A percentile compares a stretch with the other conserved stretches of the same genome.
phyloP scores from a whole-genome alignment of 2,888 invertebrate genomes.

The Polietes domitor region DNA sequence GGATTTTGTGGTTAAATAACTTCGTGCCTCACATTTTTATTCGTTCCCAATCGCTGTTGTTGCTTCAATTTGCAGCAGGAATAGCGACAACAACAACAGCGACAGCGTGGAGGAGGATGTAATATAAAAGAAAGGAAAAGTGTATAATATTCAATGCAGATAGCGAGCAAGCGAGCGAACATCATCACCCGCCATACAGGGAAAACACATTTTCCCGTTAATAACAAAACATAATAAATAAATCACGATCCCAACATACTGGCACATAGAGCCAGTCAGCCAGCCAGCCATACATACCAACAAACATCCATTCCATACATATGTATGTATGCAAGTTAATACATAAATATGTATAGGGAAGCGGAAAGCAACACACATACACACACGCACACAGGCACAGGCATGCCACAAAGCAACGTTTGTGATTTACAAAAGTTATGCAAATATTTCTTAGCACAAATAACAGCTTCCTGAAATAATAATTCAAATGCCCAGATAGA shows the following conservation, averaged over 20 bases:
- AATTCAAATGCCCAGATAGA: conserved; percentile 78
- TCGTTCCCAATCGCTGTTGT: conserved; percentile 51
- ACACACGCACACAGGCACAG: conserved; percentile 11
- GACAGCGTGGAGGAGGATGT: neutral
- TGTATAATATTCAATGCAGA: conserved; percentile 32
- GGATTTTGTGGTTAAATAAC: conserved; percentile 63
- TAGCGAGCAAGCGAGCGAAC: conserved; percentile 36
- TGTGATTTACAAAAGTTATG: conserved; percentile 66
- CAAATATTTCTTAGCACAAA: conserved; percentile 76
- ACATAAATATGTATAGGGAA: too few relatives aligned
- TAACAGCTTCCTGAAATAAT: conserved; percentile 80
- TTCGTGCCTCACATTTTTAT: conserved; percentile 55
- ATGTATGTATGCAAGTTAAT: too few relatives aligned
- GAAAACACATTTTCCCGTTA: conserved; percentile 51
- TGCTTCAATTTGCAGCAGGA: conserved; percentile 16
- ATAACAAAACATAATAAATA: conserved; percentile 61
- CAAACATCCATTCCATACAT: neutral
- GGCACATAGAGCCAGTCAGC: too few relatives aligned
- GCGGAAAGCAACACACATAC: conserved; percentile 26
- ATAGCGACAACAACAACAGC: neutral
- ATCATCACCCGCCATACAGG: conserved; percentile 29
- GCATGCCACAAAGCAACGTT: conserved; percentile 30
- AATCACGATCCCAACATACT: conserved; percentile 59
- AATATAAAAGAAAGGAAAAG: neutral
- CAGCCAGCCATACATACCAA: neutral